Base-by-base conservation (phyloP, 2,113 vertebrate genomes). In the Diglossa brunneiventris region DNA sequence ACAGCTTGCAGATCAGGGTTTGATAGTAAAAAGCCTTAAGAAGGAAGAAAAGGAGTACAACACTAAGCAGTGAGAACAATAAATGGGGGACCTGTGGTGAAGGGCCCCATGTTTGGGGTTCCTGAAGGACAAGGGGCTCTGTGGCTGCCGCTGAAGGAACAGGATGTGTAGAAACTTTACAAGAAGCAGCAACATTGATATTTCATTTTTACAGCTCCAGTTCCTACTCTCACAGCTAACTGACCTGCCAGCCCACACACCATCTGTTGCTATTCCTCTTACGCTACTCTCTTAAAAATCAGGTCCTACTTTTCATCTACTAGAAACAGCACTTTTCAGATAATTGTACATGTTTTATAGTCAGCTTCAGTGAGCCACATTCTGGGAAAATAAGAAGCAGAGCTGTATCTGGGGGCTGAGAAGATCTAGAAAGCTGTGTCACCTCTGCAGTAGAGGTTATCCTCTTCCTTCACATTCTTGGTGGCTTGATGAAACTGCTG, bases 241-340 rank as follows among this genome's bases (percentile, higher is more conserved):
- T 87, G 90, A 90, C 92, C 95, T 87, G 58, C 53, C 90, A 91
- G 68, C 84, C 87, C 82, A 72, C 81, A 72, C 53, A 68, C 53
- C 87, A 76, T 84, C 90, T 93, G 87, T 50, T 94, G 87, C 74
- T 69, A 59, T 31, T 79, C 56, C 66, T 87, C 50, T 81, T n/a
- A 39, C 0, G 0, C 66, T 86, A 67, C 61, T 82, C 68, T 50
- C 81, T 58, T 74, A 85, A 6, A 94, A 85, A 90, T 72, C 52
- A 72, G 17, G 44, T 49, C 74, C 53, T 24, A 15, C 31, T 95
- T 72, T 83, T 50, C 47, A 73, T 67, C 73, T 64, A 59, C 33
- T 30, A 75, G 30, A 87, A 92, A 67, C 64, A 78, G 52, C 58
- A 91, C 39, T 53, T 94, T 68, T 68, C 33, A 91, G 42, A 44